Base-by-base conservation (phyloP, 2,797 vertebrate species). In the Lagothrix lagotricha region DNA sequence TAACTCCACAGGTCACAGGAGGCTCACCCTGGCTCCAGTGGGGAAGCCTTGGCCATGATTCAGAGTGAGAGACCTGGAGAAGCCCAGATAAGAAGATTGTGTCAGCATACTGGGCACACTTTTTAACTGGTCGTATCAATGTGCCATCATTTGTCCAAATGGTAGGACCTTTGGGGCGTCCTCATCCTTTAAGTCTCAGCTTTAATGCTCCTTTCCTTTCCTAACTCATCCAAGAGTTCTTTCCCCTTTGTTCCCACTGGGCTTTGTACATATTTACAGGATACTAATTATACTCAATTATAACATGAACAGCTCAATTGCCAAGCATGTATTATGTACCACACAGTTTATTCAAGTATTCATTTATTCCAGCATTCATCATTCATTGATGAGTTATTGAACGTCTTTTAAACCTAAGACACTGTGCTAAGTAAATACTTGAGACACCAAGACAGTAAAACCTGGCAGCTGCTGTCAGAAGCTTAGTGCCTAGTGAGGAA, bases 221-320 rank as follows among this genome's bases (percentile, higher is more conserved):
- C 24, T 85, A 28, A 26, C 13, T 93, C 8, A 41, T 3, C 28
- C 33, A 48, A 58, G 46, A 50, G 5, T 82, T 50, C 12, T 11
- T 73, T 91, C 22, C 19, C 39, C 19, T 90, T 96, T 80, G 57
- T 14, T 90, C 54, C 67, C 36, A 39, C 48, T 33, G 57, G 28
- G 5, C 5, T 87, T 95, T 58, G 30, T 20, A 11, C 10, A 26
- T 54, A 46, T 36, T 52, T 86, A 61, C 2, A 48, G 48, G 50
- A 50, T 80, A 50, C 57, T 92, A 76, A 82, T 79, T 91, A 81
- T 72, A n/a, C 81, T 95, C 73, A 92, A 90, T 67, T 77, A 70
- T 57, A 81, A 48, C 36, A 24, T 54, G 48, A n/a, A 80, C 58
- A 84, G n/a, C 61, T 92, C 30, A 92, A 15, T 92, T 76, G 83